Evolutionary conservation across 2,888 invertebrate genomes (phyloP).

Genomic region (Cheilosia grossa): DNA sequence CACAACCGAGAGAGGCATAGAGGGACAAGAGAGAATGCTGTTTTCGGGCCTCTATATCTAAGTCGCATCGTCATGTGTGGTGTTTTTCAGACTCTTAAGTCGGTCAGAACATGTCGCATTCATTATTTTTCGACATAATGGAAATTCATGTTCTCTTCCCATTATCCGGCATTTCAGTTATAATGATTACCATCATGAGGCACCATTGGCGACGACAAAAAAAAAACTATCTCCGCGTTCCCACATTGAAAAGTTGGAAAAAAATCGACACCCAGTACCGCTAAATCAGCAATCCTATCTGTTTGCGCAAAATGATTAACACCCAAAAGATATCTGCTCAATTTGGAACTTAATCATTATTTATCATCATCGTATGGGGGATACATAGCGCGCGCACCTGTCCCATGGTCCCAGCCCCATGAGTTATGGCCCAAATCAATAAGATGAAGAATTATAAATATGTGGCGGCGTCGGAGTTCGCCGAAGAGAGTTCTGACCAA

Average conservation of each 20-base stretch:
- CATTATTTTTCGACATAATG: conserved; percentile 31
- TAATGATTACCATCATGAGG: conserved; percentile 52
- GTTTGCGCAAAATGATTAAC: conserved; percentile 59
- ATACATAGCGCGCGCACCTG: conserved; percentile 58
- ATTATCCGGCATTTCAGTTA: conserved; percentile 60
- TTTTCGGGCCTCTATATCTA: conserved; percentile 48
- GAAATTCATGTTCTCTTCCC: conserved; percentile 39
- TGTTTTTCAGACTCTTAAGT: conserved; percentile 37
- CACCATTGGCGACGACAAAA: conserved; percentile 12
- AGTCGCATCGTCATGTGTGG: neutral
- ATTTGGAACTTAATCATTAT: conserved; percentile 73
- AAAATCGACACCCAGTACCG: conserved; percentile 36
- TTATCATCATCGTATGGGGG: conserved; percentile 60
- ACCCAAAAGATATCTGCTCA: conserved; percentile 70
- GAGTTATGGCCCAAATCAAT: conserved; percentile 73
- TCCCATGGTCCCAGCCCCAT: conserved; percentile 32
- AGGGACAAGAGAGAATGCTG: conserved; percentile 9
- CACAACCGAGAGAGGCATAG: conserved; percentile 7
- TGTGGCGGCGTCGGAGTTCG: conserved; percentile 30
- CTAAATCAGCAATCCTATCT: conserved; percentile 45
- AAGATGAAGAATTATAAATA: conserved; percentile 63
- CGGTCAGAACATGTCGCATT: conserved; percentile 64
- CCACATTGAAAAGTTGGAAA: conserved; percentile 16
- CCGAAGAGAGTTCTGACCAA: conserved; percentile 47
- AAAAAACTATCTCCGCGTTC: conserved; percentile 21